These are phyloP conservation scores for Arrhamphus sclerolepis DNA, from an alignment of 2,797 vertebrate genomes.

Conservation along the genomic window DNA sequence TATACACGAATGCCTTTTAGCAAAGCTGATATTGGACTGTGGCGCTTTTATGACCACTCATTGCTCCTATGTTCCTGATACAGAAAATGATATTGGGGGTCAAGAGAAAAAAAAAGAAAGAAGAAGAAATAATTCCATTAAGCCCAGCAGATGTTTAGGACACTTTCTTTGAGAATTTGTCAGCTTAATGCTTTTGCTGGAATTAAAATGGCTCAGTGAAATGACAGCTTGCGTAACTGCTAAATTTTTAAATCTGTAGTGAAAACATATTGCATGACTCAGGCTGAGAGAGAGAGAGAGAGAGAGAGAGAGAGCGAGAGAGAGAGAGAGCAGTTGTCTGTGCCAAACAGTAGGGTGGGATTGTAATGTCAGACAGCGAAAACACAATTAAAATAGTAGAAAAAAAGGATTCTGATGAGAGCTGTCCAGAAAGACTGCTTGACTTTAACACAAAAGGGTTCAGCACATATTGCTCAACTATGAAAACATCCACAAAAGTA, in stretches of 20 bases:
- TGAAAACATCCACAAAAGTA: conserved; percentile 45
- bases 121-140: conserved; percentile 22
- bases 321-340: conserved; percentile 52
- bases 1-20: conserved; percentile 14
- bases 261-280: conserved; percentile 62
- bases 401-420: conserved; percentile 37
- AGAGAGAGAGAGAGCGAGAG: conserved; percentile 45
- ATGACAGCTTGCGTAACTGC: conserved; percentile 35
- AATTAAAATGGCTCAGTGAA: conserved; percentile 44
- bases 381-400: conserved; percentile 18
- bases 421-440: conserved; percentile 25
- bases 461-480: conserved; percentile 33
- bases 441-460: conserved; percentile 30
- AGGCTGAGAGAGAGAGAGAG: conserved; percentile 45
- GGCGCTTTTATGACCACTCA: conserved; percentile 7
- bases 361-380: conserved; percentile 57
- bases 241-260: conserved; percentile 54
- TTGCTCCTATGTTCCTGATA: conserved; percentile 16
- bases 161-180: conserved; percentile 46
- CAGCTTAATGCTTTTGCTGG: conserved; percentile 56
- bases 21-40: conserved; percentile 13
- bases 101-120: neutral
- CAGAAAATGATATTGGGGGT: neutral
- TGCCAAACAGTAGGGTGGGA: conserved; percentile 45
- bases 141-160: conserved; percentile 48